Percentiles rank a stretch among this genome's conserved stretches.
These are phyloP conservation scores for Silurus asotus DNA, from an alignment of 2,113 vertebrate genomes.

Conservation along the genomic window DNA sequence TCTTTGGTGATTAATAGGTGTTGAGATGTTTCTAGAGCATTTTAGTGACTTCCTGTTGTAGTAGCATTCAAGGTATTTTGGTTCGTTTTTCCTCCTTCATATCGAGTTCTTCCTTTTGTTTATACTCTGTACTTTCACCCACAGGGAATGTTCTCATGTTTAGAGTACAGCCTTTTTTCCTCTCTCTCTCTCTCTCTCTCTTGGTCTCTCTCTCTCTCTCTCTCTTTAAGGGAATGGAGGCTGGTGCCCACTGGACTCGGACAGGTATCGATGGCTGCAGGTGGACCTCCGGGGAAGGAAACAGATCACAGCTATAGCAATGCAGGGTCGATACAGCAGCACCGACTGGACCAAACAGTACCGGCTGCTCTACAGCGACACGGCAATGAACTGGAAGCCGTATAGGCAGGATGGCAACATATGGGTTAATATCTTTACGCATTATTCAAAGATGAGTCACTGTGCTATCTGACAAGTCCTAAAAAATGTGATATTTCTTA, in stretches of 20 bases:
- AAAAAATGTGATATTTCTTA: neutral
- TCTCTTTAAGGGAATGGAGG: slow-evolving; percentile 82
- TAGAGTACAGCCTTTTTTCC: neutral
- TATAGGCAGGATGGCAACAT: slow-evolving; percentile 94
- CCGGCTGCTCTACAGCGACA: slow-evolving; percentile 89
- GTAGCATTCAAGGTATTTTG: neutral
- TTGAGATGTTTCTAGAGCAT: neutral
- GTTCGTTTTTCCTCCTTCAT: no score
- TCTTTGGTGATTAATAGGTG: neutral
- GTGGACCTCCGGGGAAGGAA: slow-evolving; percentile 89
- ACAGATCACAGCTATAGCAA: slow-evolving; percentile 85
- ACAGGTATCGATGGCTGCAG: slow-evolving; percentile 92
- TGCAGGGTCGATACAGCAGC: slow-evolving; percentile 93
- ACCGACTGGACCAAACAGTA: slow-evolving; percentile 92
- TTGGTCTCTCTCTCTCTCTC: neutral
- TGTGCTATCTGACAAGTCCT: neutral
- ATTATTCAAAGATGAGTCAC: neutral
- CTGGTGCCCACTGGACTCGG: slow-evolving; percentile 88
- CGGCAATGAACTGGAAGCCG: slow-evolving; percentile 92
- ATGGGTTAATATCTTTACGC: slow-evolving; percentile 72
- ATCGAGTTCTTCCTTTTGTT: no score
- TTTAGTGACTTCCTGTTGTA: neutral
- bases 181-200: neutral
- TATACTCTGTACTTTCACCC: neutral
- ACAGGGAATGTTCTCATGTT: neutral